phyloP scores from a whole-genome alignment of 30 jellyfish, hydroid and myxozoan genomes.

The Aurelia coerulea region DNA sequence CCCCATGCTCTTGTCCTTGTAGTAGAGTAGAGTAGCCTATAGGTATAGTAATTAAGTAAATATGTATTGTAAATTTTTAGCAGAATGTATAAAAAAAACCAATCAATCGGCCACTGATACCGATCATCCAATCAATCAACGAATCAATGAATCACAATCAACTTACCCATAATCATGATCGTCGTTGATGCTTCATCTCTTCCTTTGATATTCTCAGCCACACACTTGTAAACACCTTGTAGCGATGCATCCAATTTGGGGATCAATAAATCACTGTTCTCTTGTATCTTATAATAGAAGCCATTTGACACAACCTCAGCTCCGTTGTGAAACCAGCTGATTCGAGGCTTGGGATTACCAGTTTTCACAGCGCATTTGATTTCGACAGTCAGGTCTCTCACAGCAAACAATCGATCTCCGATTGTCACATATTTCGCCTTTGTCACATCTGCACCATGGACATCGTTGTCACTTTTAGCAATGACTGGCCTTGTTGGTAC shows the following conservation, averaged over 20 bases:
- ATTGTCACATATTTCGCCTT: conserved; percentile 34
- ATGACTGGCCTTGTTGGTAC: conserved; percentile 69
- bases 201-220: conserved; percentile 59
- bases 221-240: conserved; percentile 75
- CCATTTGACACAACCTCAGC: conserved; percentile 55
- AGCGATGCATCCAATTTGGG: conserved; percentile 63
- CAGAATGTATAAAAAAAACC: no score
- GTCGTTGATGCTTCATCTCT: conserved; percentile 67
- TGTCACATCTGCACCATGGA: conserved; percentile 53
- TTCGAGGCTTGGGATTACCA: conserved; percentile 77
- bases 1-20: no score
- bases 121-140: no score
- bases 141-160: no score
- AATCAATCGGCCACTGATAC: no score
- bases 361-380: conserved; percentile 62
- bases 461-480: conserved; percentile 18
- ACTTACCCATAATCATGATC: conserved; percentile 64
- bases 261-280: conserved; percentile 65
- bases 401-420: conserved; percentile 82
- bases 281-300: conserved; percentile 32
- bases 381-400: conserved; percentile 59
- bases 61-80: no score
- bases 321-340: conserved; percentile 71
- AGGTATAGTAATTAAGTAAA: no score
- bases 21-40: no score